Conservation (phyloP, 2,797 vertebrate genomes). For the Alectoris magna region DNA sequence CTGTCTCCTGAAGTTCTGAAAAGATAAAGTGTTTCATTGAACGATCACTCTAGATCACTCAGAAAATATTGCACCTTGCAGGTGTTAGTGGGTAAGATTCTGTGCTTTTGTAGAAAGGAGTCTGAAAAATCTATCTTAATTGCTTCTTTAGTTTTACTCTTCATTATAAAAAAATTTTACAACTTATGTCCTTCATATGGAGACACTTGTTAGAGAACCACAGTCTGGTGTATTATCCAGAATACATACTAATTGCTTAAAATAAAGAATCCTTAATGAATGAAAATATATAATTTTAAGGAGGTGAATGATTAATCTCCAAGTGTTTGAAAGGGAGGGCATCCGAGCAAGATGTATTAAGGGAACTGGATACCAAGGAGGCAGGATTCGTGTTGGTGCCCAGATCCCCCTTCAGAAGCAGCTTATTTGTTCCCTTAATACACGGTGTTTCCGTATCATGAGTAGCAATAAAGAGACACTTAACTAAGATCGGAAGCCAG, state of each 20-base stretch:
- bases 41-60: neutral
- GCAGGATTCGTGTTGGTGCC: neutral
- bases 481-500: neutral
- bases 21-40: neutral
- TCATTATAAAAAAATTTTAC: neutral
- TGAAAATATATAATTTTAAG: neutral
- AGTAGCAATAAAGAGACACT: neutral
- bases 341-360: constrained; percentile 17
- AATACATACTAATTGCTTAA: neutral
- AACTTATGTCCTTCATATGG: neutral
- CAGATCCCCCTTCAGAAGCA: neutral
- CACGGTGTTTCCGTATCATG: neutral
- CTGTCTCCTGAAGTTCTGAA: neutral
- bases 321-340: neutral
- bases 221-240: neutral
- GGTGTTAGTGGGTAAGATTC: neutral
- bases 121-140: neutral
- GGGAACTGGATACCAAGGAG: neutral
- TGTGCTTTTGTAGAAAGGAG: neutral
- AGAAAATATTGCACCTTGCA: neutral
- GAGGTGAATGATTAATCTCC: neutral
- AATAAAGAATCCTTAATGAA: constrained; percentile 32
- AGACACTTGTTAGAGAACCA: neutral
- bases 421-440: neutral
- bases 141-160: neutral